phyloP scores from a whole-genome alignment of 2,797 vertebrate genomes.

The Balearica regulorum region DNA sequence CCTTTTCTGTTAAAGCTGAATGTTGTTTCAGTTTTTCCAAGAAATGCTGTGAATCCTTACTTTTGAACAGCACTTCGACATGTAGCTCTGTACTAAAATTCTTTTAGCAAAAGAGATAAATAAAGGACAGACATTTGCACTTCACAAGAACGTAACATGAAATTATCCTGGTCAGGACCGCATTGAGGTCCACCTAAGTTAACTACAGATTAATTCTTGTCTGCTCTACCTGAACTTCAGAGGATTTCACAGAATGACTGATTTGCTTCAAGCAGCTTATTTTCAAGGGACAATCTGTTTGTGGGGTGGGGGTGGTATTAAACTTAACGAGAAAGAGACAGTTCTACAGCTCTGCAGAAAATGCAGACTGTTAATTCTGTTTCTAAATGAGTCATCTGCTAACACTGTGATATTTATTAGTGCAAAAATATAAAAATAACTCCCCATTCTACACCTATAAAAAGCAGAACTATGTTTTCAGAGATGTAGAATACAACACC shows the following conservation, averaged over 20 bases:
- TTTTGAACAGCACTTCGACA: background rate
- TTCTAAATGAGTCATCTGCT: background rate
- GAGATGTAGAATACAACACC: background rate
- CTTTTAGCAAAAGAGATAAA: background rate
- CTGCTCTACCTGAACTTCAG: background rate
- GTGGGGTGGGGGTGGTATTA: background rate
- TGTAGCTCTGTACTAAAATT: background rate
- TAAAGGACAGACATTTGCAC: background rate
- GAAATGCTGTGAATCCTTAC: background rate
- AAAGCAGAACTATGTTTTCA: background rate
- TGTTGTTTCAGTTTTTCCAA: background rate
- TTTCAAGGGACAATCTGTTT: background rate
- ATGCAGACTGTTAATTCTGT: background rate
- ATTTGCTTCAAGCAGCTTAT: background rate
- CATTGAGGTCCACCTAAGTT: background rate
- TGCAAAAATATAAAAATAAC: background rate
- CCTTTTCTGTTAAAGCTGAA: background rate
- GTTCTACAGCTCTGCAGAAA: background rate
- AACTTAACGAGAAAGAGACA: background rate
- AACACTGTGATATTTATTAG: background rate
- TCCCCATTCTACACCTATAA: background rate
- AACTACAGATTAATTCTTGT: background rate
- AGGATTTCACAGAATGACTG: background rate
- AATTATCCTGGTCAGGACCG: background rate
- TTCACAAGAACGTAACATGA: background rate